These are phyloP conservation scores for Dolichopus griseipennis DNA, from an alignment of 2,888 invertebrate species.

Conservation along the genomic window DNA sequence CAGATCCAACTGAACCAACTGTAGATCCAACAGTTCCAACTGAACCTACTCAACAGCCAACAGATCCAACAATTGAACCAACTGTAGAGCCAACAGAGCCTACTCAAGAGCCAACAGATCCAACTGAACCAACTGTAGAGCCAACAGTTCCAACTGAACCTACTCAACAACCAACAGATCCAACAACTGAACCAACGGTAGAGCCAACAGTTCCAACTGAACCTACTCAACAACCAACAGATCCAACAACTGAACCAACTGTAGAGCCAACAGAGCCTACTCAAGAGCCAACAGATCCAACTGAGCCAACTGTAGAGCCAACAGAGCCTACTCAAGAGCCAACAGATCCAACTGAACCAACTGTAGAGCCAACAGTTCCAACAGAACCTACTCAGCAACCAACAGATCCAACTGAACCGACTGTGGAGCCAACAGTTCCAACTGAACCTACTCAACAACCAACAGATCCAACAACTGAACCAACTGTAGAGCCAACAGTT, in stretches of 20 bases:
- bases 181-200: background rate
- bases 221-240: constrained; percentile 3
- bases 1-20: too few relatives aligned
- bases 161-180: background rate
- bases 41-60: background rate
- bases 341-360: background rate
- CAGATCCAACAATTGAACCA: constrained; percentile 13
- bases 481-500: background rate
- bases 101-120: constrained; percentile 7
- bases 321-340: background rate
- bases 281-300: too few relatives aligned
- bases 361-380: background rate
- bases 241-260: background rate
- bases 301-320: background rate
- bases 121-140: too few relatives aligned
- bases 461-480: too few relatives aligned
- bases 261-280: constrained; percentile 3
- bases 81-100: constrained; percentile 8
- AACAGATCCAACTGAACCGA: background rate
- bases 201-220: too few relatives aligned
- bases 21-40: too few relatives aligned
- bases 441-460: background rate
- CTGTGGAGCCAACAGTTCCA: background rate
- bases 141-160: background rate
- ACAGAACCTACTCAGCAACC: background rate